These are phyloP conservation scores for Muscidifurax raptorellus DNA, from an alignment of 1,140 invertebrate species.

Conservation along the genomic window DNA sequence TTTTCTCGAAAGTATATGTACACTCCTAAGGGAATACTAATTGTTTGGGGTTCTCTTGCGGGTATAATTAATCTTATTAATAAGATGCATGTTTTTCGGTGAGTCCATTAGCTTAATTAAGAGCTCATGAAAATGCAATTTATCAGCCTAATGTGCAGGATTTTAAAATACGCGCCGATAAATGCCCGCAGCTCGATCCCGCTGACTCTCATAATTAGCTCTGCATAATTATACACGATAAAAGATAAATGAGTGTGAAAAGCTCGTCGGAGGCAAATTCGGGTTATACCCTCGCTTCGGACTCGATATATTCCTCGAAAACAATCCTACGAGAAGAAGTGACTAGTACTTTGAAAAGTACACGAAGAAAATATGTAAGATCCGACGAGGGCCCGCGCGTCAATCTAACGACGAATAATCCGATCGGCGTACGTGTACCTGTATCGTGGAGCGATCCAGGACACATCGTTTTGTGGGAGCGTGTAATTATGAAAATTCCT, in stretches of 20 bases:
- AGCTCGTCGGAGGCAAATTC: not conserved
- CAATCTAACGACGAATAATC: not conserved
- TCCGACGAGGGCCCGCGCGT: not conserved
- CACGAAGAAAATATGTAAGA: not conserved
- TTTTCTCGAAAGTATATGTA: too few relatives aligned
- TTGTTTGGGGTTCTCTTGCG: not conserved
- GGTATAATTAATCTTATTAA: not conserved
- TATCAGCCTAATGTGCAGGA: not conserved
- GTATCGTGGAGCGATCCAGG: not conserved
- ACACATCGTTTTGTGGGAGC: not conserved
- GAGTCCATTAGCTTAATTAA: not conserved
- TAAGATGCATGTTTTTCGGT: not conserved
- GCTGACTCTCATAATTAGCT: not conserved
- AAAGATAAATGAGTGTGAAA: not conserved
- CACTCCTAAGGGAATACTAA: not conserved
- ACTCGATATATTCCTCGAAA: too few relatives aligned
- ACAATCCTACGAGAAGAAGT: too few relatives aligned
- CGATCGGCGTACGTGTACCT: not conserved
- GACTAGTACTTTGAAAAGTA: too few relatives aligned
- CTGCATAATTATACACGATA: not conserved
- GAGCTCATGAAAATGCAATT: slow-evolving; percentile 1
- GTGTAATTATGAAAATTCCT: slow-evolving; percentile 29
- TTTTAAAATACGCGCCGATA: not conserved
- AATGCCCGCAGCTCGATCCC: not conserved
- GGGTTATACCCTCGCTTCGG: not conserved